Percentiles rank a stretch among this genome's conserved stretches.
phyloP scores from a whole-genome alignment of 2,113 vertebrate genomes.

The Marmota monax region DNA sequence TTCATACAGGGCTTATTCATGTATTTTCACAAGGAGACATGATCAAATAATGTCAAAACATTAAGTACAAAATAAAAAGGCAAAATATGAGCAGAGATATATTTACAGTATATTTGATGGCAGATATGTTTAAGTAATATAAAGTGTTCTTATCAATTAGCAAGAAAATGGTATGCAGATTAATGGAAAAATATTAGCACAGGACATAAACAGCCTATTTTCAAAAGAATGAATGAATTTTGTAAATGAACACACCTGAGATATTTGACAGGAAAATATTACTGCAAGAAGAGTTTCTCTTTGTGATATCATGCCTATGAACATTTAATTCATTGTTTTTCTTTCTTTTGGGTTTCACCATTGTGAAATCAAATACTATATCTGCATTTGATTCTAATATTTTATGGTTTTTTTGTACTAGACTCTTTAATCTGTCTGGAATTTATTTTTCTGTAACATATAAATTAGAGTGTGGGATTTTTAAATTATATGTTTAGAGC shows the following conservation, averaged over 20 bases:
- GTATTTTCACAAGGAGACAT: background rate
- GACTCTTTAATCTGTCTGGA: slow-evolving; percentile 8
- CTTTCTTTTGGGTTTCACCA: background rate
- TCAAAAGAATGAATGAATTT: background rate
- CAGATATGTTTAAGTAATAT: slow-evolving; percentile 8
- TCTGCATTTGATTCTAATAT: background rate
- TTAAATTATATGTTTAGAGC: slow-evolving; percentile 42
- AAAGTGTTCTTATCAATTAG: slow-evolving; percentile 46
- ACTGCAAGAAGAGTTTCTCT: background rate
- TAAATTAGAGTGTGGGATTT: slow-evolving; percentile 21
- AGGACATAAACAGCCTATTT: background rate
- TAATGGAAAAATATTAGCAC: background rate
- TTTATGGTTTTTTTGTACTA: slow-evolving; percentile 30
- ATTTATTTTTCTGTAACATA: slow-evolving; percentile 52
- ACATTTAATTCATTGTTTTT: background rate
- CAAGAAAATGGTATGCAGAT: slow-evolving; percentile 6
- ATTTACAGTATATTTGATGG: background rate
- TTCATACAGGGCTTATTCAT: background rate
- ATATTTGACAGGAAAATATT: background rate
- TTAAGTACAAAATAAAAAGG: slow-evolving; percentile 37
- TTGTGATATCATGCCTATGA: background rate
- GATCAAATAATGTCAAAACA: slow-evolving; percentile 54
- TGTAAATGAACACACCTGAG: background rate
- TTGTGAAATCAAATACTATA: background rate
- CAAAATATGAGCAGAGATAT: background rate